Conservation (phyloP, 1,140 invertebrate species). For the Cotesia typhae region DNA sequence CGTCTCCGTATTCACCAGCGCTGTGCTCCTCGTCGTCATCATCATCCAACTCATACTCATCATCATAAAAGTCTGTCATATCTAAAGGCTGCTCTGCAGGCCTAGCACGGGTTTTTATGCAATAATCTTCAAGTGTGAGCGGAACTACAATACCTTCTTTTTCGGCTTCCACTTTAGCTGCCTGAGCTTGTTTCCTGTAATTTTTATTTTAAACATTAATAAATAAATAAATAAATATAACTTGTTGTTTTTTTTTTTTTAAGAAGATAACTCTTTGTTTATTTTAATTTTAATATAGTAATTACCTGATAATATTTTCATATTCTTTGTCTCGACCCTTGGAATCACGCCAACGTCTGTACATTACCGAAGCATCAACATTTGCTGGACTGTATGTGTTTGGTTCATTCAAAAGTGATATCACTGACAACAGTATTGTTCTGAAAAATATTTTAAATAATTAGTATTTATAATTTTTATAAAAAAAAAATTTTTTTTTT, state of each 20-base stretch:
- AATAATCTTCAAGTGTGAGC: conserved; percentile 97
- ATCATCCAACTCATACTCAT: conserved; percentile 86
- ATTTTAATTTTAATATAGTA: not conserved
- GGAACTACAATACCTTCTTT: conserved; percentile 97
- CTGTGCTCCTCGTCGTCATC: conserved; percentile 76
- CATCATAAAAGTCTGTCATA: conserved; percentile 93
- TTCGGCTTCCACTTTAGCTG: conserved; percentile 93
- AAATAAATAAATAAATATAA: too few species aligned
- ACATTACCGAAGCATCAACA: conserved; percentile 99
- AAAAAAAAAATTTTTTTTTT: too few species aligned
- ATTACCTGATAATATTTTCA: conserved; percentile 97
- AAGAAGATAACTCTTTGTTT: too few species aligned
- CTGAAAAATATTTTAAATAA: conserved; percentile 61
- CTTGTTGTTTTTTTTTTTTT: too few species aligned
- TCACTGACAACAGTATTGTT: conserved; percentile 97
- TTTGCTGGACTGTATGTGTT: conserved; percentile 99
- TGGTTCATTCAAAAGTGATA: conserved; percentile 98
- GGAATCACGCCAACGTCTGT: conserved; percentile 97
- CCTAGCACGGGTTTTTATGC: conserved; percentile 89
- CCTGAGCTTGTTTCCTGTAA: conserved; percentile 93
- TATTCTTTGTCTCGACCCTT: conserved; percentile 99
- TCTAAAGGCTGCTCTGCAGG: conserved; percentile 80
- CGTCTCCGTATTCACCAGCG: conserved; percentile 75
- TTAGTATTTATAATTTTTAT: too few species aligned
- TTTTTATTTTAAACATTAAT: conserved; percentile 1